Percentiles rank a stretch among this genome's conserved stretches.
phyloP scores from a whole-genome alignment of 1,140 invertebrate species.

The Helicorthomorpha holstii region DNA sequence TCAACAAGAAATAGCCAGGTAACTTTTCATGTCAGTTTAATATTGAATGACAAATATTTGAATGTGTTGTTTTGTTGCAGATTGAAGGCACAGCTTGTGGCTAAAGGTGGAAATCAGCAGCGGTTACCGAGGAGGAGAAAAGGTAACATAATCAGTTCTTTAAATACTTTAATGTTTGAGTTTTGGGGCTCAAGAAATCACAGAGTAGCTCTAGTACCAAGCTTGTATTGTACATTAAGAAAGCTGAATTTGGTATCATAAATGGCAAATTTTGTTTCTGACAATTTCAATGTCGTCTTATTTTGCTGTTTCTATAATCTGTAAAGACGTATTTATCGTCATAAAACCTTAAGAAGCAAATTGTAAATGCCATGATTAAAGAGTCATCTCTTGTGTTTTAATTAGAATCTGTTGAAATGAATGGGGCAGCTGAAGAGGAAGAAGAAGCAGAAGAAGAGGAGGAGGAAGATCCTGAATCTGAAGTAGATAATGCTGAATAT shows the following conservation, averaged over 20 bases:
- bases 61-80: conserved; percentile 18
- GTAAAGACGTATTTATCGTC: conserved; percentile 12
- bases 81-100: conserved; percentile 26
- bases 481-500: conserved; percentile 26
- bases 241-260: no score
- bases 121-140: conserved; percentile 20
- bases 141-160: no score
- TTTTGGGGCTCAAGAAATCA: no score
- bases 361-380: no score
- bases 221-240: no score
- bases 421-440: conserved; percentile 17
- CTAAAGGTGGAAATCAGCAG: conserved; percentile 23
- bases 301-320: conserved; percentile 5
- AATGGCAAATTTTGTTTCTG: no score
- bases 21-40: neutral
- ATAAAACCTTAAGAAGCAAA: no score
- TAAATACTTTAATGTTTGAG: no score
- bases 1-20: conserved; percentile 62
- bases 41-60: no score
- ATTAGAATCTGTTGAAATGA: no score
- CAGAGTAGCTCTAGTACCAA: no score
- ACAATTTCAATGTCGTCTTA: neutral
- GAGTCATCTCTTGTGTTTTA: no score
- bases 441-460: conserved; percentile 12
- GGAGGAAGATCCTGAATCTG: conserved; percentile 19